These are phyloP conservation scores for Mixornis gularis DNA, from an alignment of 2,113 vertebrate species.

Conservation along the genomic window DNA sequence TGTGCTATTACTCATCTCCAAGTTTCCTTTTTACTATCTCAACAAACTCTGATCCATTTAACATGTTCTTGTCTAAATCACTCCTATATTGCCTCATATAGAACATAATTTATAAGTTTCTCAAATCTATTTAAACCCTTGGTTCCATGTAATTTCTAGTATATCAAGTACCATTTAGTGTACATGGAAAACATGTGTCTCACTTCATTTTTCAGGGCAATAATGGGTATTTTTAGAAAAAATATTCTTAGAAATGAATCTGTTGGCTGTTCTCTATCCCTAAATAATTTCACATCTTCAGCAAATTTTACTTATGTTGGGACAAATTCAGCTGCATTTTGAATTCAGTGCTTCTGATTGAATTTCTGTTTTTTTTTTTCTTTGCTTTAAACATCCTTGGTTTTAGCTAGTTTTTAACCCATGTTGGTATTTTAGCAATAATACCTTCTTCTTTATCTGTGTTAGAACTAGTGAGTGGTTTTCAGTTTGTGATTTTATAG, in stretches of 20 bases:
- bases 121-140: background rate
- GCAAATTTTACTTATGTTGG: background rate
- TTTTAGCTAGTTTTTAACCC: background rate
- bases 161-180: background rate
- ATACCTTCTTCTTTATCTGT: background rate
- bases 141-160: background rate
- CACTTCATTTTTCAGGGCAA: background rate
- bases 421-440: background rate
- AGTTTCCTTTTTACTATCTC: conserved; percentile 30
- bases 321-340: background rate
- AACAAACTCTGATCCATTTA: background rate
- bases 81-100: background rate
- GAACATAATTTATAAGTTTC: background rate
- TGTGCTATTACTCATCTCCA: background rate
- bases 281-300: conserved; percentile 37
- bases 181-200: background rate
- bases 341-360: background rate
- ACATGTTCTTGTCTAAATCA: background rate
- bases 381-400: background rate
- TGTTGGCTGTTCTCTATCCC: conserved; percentile 13
- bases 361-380: background rate
- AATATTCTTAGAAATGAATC: conserved; percentile 11
- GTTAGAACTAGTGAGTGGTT: background rate
- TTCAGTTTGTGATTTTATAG: background rate
- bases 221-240: conserved; percentile 36